Evolutionary conservation across 1,140 invertebrate species (phyloP), one percentile per base, ranked within the genome.

Genomic region (Anagrus nilaparvatae): DNA sequence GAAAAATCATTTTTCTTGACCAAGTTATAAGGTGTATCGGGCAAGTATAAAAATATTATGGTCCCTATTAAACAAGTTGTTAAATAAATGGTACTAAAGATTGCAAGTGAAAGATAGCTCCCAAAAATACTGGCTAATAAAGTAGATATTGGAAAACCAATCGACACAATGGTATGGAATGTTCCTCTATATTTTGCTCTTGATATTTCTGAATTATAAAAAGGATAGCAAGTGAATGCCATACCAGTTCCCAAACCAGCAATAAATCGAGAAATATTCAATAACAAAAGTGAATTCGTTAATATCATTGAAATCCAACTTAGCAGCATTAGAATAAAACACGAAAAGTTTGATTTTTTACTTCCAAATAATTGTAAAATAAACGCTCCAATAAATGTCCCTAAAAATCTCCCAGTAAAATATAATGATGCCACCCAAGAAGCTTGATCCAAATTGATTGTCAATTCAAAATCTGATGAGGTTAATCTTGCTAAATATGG

Each of bases 11-110:
- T 70, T 21, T 69, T 68, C 46, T 72, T 74, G 0, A 79, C 58
- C 28, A 73, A 67, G 54, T 75, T 83, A 48, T 83, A 75, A 0
- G 84, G 83, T 12, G 81, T 70, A n/a, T n/a, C n/a, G n/a, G n/a
- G n/a, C n/a, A n/a, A n/a, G n/a, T n/a, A n/a, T n/a, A n/a, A n/a
- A n/a, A n/a, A n/a, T n/a, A n/a, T n/a, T n/a, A n/a, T n/a, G n/a
- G n/a, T n/a, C n/a, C n/a, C n/a, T n/a, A n/a, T n/a, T n/a, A n/a
- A n/a, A n/a, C n/a, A n/a, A n/a, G n/a, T n/a, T n/a, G n/a, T n/a
- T n/a, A n/a, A n/a, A n/a, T n/a, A n/a, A n/a, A n/a, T n/a, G n/a
- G n/a, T n/a, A n/a, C n/a, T n/a, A n/a, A n/a, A n/a, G n/a, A n/a
- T n/a, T n/a, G n/a, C n/a, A n/a, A n/a, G n/a, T n/a, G n/a, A n/a